Evolutionary conservation across 2,113 vertebrate species (phyloP).

Genomic region (Seriola aureovittata): DNA sequence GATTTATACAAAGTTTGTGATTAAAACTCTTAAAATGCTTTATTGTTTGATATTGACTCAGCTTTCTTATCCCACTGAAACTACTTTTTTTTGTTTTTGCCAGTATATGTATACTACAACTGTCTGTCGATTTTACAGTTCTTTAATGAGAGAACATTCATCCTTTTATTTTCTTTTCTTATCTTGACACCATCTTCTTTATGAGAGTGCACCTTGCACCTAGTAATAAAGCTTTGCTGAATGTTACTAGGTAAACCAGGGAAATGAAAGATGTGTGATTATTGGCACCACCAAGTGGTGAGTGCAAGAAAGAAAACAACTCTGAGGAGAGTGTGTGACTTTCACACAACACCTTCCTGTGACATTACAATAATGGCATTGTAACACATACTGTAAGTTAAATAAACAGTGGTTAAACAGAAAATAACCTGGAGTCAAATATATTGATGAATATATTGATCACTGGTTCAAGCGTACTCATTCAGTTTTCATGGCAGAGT

Average conservation of each 20-base stretch:
- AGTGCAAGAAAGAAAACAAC: constrained; percentile 10
- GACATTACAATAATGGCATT: not conserved
- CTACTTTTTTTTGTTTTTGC: not conserved
- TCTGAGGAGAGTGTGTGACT: not conserved
- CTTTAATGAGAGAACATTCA: not conserved
- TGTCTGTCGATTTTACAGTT: not conserved
- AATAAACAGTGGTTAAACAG: not conserved
- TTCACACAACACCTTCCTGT: not conserved
- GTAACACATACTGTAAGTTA: not conserved
- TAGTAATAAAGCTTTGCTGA: constrained; percentile 9
- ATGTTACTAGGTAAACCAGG: not conserved
- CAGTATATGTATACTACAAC: not conserved
- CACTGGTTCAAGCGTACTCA: not conserved
- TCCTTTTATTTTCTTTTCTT: not conserved
- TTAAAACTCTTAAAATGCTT: constrained; percentile 30
- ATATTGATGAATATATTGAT: not conserved
- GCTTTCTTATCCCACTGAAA: not conserved
- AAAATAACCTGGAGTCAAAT: not conserved
- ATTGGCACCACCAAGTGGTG: constrained; percentile 75
- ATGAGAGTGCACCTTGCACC: not conserved
- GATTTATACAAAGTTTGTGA: constrained; percentile 13
- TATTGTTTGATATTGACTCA: not conserved
- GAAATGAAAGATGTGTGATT: constrained; percentile 47
- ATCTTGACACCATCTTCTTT: not conserved
- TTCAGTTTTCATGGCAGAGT: not conserved